Evolutionary conservation across 2,888 invertebrate species (phyloP).

Genomic region (Philhelius pedissequus): DNA sequence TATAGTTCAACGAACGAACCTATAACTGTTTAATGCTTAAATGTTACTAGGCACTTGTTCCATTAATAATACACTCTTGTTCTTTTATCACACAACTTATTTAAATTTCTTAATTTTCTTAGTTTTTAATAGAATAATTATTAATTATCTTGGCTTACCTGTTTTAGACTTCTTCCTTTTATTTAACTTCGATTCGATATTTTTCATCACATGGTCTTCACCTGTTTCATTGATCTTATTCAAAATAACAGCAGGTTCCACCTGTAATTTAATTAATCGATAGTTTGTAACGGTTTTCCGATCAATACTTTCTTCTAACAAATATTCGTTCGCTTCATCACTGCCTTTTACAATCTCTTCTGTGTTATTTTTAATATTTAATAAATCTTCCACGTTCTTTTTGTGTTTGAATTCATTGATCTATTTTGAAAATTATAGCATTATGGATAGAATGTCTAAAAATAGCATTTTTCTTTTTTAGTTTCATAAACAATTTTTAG

Average conservation of each 20-base stretch:
- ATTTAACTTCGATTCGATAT: background rate
- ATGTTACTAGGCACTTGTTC: no score
- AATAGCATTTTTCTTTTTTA: conserved; percentile 5
- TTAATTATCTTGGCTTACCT: background rate
- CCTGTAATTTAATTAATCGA: background rate
- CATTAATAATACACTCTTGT: no score
- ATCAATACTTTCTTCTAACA: background rate
- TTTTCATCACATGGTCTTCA: background rate
- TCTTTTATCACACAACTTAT: no score
- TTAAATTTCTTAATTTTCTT: no score
- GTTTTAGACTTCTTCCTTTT: background rate
- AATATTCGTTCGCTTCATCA: background rate
- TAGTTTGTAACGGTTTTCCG: background rate
- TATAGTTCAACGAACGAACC: no score
- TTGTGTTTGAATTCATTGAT: background rate
- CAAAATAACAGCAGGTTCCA: background rate
- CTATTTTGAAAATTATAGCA: conserved; percentile 29
- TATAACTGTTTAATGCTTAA: no score
- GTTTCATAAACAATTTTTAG: background rate
- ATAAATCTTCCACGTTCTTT: background rate
- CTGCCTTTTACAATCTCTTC: background rate
- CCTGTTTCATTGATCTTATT: background rate
- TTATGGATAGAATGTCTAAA: conserved; percentile 30
- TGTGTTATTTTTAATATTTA: background rate
- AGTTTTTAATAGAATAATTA: no score